These are phyloP conservation scores for Halocaridina rubra DNA, from an alignment of 2,888 invertebrate genomes.

Conservation along the genomic window DNA sequence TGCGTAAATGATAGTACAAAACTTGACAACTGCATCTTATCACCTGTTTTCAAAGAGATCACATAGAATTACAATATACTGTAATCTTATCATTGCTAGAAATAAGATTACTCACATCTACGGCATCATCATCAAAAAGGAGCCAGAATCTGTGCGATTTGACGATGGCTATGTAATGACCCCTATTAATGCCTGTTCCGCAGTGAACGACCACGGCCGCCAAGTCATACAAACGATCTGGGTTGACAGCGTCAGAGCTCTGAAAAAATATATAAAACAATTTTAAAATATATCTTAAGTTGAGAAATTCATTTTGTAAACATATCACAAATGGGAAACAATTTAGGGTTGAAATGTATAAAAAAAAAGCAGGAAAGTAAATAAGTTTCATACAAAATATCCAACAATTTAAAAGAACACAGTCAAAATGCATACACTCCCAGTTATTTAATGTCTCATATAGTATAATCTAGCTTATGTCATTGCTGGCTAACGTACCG, in stretches of 20 bases:
- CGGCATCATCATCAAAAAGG: constrained; percentile 99
- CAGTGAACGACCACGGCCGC: constrained; percentile 99
- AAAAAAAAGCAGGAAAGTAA: no score
- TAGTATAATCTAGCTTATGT: no score
- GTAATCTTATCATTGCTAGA: neutral
- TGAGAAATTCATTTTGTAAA: no score
- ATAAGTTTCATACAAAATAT: no score
- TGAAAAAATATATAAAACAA: constrained; percentile 68
- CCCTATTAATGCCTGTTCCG: constrained; percentile 98
- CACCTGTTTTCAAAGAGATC: neutral
- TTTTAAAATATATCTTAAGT: neutral
- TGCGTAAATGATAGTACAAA: no score
- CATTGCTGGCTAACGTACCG: no score
- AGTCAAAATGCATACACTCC: no score
- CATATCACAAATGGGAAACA: no score
- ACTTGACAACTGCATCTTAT: no score
- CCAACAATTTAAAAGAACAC: no score
- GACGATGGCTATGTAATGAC: constrained; percentile 99
- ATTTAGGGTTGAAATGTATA: no score
- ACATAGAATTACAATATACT: neutral
- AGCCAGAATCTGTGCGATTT: constrained; percentile 99
- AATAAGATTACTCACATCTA: constrained; percentile 90
- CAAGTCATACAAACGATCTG: constrained; percentile 96
- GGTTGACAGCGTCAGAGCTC: constrained; percentile 98
- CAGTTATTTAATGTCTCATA: no score